Conservation (phyloP, 1,140 invertebrate species). For the Conopomorpha cramerella region DNA sequence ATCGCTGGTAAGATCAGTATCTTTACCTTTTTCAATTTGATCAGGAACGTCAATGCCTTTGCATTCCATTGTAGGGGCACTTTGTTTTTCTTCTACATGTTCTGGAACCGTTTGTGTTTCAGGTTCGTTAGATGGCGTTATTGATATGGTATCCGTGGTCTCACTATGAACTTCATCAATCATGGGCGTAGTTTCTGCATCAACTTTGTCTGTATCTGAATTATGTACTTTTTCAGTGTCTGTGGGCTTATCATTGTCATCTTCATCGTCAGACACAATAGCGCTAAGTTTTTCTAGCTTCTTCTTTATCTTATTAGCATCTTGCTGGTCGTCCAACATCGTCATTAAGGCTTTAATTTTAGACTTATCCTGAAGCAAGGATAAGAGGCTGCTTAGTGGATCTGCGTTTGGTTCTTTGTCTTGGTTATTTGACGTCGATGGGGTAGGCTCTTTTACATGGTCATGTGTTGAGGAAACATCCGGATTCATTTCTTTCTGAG, state of each 20-base stretch:
- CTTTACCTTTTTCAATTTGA: conserved; percentile 6
- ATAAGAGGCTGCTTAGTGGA: conserved; percentile 29
- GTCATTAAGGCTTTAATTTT: conserved; percentile 41
- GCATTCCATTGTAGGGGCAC: too few species aligned
- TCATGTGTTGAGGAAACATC: conserved; percentile 28
- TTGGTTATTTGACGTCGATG: conserved; percentile 9
- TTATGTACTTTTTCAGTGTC: neutral
- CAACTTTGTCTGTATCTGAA: neutral
- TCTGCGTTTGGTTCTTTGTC: conserved; percentile 11
- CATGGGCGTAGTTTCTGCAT: neutral
- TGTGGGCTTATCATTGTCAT: conserved; percentile 5
- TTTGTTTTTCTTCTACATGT: too few species aligned
- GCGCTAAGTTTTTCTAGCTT: conserved; percentile 41
- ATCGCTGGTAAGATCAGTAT: conserved; percentile 2
- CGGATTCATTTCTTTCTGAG: conserved; percentile 18
- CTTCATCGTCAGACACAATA: conserved; percentile 41
- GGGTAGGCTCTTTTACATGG: conserved; percentile 8
- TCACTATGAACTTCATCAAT: neutral
- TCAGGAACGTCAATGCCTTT: too few species aligned
- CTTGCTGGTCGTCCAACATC: conserved; percentile 24
- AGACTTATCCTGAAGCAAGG: conserved; percentile 42
- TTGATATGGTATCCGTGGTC: too few species aligned
- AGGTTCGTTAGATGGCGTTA: too few species aligned
- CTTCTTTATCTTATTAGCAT: conserved; percentile 44
- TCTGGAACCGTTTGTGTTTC: too few species aligned